Conservation (phyloP, 2,113 vertebrate species). For the Sceloporus tristichus region DNA sequence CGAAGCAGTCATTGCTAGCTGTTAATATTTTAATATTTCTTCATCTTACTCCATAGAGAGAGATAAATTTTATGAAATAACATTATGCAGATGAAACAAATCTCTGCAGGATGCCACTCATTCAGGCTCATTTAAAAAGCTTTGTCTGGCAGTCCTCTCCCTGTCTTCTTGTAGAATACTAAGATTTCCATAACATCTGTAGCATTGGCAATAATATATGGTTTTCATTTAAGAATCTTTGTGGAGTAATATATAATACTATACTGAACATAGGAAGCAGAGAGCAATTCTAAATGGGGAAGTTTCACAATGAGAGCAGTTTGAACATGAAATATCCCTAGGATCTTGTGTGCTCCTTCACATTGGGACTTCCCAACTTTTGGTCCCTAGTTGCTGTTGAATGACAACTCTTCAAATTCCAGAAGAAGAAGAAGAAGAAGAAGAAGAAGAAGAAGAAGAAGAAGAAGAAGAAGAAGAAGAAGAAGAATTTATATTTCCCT, state of each 20-base stretch:
- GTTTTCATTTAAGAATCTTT: neutral
- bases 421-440: too few species aligned
- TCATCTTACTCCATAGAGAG: conserved; percentile 9
- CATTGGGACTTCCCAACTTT: neutral
- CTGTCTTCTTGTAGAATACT: neutral
- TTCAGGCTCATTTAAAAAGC: neutral
- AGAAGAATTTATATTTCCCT: too few species aligned
- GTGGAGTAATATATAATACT: neutral
- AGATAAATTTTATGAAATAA: neutral
- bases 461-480: too few species aligned
- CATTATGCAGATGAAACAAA: neutral
- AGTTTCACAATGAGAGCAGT: neutral
- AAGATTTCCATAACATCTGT: conserved; percentile 6
- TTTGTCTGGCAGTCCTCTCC: rapidly evolving
- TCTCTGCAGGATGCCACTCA: neutral
- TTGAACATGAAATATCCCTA: neutral
- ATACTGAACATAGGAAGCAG: neutral
- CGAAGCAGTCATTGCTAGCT: conserved; percentile 21
- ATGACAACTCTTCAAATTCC: neutral
- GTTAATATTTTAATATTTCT: conserved; percentile 25
- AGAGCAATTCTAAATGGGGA: neutral
- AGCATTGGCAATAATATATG: neutral
- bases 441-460: too few species aligned
- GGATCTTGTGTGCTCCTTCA: neutral
- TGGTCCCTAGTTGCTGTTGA: neutral